A percentile compares a stretch with the other conserved stretches of the same genome.
Evolutionary conservation across 2,888 invertebrate genomes (phyloP).

Genomic region (Diachrysia chrysitis): DNA sequence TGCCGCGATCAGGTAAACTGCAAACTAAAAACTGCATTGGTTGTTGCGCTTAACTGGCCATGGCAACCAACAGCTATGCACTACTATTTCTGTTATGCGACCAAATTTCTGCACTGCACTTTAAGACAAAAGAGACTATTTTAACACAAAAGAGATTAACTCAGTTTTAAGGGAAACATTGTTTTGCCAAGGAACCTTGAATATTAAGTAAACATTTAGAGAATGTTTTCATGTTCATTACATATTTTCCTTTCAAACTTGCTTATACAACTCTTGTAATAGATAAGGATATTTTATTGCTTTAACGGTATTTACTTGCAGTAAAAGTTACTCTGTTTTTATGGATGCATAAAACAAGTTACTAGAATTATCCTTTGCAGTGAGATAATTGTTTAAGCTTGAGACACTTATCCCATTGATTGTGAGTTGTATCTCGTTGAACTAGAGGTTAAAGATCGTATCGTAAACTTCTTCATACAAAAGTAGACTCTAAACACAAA

Average conservation of each 20-base stretch:
- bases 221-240: conserved; percentile 1
- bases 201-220: neutral
- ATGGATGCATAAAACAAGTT: too few relatives aligned
- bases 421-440: too few relatives aligned
- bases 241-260: conserved; percentile 2
- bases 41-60: neutral
- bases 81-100: too few relatives aligned
- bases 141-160: neutral
- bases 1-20: neutral
- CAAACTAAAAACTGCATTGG: neutral
- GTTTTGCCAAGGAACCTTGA: neutral
- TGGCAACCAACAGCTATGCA: neutral
- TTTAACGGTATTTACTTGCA: neutral
- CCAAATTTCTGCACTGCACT: too few relatives aligned
- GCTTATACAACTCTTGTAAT: neutral
- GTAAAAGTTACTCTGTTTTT: neutral
- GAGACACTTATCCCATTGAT: too few relatives aligned
- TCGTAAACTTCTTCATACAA: too few relatives aligned
- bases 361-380: too few relatives aligned
- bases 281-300: neutral
- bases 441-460: too few relatives aligned
- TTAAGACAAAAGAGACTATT: too few relatives aligned
- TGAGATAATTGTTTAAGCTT: too few relatives aligned
- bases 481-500: too few relatives aligned
- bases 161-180: neutral